Conservation (phyloP, 1,140 invertebrate species). For the Varroa destructor region DNA sequence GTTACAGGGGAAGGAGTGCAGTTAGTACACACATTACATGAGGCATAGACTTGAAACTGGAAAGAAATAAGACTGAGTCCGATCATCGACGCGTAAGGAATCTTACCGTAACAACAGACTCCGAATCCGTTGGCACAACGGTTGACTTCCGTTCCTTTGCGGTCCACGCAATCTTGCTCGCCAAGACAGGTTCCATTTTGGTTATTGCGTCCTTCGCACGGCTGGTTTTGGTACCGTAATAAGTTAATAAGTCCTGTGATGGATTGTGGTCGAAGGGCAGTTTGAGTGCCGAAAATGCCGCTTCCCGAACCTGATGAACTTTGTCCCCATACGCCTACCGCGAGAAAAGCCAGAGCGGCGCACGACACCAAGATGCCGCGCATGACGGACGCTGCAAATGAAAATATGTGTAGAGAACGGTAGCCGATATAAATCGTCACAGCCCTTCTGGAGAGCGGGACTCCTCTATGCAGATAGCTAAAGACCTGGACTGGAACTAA, state of each 20-base stretch:
- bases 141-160: conserved; percentile 50
- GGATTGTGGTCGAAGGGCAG: conserved; percentile 19
- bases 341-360: too few relatives aligned
- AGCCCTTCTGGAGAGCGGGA: too few relatives aligned
- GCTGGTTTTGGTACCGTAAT: conserved; percentile 34
- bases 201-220: conserved; percentile 32
- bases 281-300: conserved; percentile 21
- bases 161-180: conserved; percentile 50
- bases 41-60: too few relatives aligned
- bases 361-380: too few relatives aligned
- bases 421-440: too few relatives aligned
- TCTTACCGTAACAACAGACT: conserved; percentile 59
- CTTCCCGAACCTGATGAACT: background rate
- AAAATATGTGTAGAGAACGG: too few relatives aligned
- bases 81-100: background rate
- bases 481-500: too few relatives aligned
- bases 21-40: too few relatives aligned
- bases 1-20: too few relatives aligned
- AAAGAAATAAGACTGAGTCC: background rate
- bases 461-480: too few relatives aligned
- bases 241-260: conserved; percentile 31
- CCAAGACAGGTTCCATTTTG: conserved; percentile 41
- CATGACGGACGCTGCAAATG: too few relatives aligned
- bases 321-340: background rate
- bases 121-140: conserved; percentile 58